phyloP scores from a whole-genome alignment of 2,797 vertebrate species.

The Microctenopoma stevenorrisi region DNA sequence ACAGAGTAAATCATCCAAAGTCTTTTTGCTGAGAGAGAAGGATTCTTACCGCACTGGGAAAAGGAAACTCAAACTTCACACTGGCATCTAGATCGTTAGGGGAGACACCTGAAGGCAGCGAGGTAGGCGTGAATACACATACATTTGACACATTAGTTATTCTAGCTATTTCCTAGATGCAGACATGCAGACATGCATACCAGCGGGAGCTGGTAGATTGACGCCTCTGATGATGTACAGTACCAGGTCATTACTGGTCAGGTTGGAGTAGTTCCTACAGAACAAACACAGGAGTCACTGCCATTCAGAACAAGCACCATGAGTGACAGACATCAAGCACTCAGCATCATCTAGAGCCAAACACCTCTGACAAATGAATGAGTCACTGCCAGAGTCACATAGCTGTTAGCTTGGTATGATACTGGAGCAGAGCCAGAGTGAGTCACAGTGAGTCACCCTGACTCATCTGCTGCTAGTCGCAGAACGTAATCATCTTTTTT shows the following conservation, averaged over 20 bases:
- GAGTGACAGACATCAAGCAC: constrained; percentile 34
- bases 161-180: constrained; percentile 12
- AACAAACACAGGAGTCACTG: constrained; percentile 23
- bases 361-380: constrained; percentile 38
- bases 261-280: constrained; percentile 82
- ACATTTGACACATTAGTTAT: constrained; percentile 7
- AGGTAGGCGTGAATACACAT: constrained; percentile 6
- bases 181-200: constrained; percentile 67
- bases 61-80: constrained; percentile 93
- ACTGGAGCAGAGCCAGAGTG: constrained; percentile 47
- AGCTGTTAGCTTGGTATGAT: constrained; percentile 42
- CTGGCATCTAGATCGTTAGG: constrained; percentile 89
- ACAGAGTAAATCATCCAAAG: background rate
- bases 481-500: constrained; percentile 17
- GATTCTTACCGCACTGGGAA: constrained; percentile 87
- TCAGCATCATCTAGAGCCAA: constrained; percentile 29
- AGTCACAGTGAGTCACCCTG: constrained; percentile 64
- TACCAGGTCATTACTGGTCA: constrained; percentile 87
- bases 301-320: constrained; percentile 12
- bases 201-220: constrained; percentile 88
- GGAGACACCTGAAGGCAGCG: constrained; percentile 82
- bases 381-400: constrained; percentile 45
- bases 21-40: constrained; percentile 1
- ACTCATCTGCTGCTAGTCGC: constrained; percentile 40
- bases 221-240: constrained; percentile 86